Conservation (phyloP, 2,888 invertebrate genomes). For the Drosophila flavopinicola region DNA sequence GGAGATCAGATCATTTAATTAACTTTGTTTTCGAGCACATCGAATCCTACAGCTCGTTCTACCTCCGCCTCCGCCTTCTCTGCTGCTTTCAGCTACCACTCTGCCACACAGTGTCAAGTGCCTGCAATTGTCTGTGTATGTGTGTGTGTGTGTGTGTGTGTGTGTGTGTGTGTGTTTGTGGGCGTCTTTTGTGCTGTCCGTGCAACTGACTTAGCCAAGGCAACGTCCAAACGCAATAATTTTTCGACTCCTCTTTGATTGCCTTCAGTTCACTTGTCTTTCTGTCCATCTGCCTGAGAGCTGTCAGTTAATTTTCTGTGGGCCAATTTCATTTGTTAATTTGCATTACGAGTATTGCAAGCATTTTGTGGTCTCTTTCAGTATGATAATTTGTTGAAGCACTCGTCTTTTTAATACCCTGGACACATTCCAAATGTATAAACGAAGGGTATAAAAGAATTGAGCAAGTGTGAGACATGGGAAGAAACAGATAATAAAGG, state of each 20-base stretch:
- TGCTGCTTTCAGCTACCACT: neutral
- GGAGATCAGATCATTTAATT: constrained; percentile 83
- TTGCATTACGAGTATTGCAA: constrained; percentile 64
- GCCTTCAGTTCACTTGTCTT: neutral
- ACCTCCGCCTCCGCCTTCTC: neutral
- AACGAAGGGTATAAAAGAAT: neutral
- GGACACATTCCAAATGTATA: neutral
- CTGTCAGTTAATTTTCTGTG: constrained; percentile 52
- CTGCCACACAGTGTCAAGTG: constrained; percentile 57
- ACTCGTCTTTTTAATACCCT: constrained; percentile 12
- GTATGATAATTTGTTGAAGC: constrained; percentile 28
- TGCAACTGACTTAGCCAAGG: constrained; percentile 67
- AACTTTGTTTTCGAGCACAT: constrained; percentile 81
- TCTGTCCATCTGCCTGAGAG: constrained; percentile 34
- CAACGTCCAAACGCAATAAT: constrained; percentile 67
- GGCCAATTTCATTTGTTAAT: constrained; percentile 70
- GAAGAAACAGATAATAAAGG: no score
- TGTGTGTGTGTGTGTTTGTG: no score
- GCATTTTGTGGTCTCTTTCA: constrained; percentile 58
- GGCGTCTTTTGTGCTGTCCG: constrained; percentile 40
- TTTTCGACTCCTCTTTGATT: constrained; percentile 38
- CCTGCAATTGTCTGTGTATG: constrained; percentile 40
- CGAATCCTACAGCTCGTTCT: constrained; percentile 34
- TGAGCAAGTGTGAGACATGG: no score
- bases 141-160: no score